Evolutionary conservation across 2,888 invertebrate species (phyloP).

Genomic region (Mesorhabditis spiculigera): DNA sequence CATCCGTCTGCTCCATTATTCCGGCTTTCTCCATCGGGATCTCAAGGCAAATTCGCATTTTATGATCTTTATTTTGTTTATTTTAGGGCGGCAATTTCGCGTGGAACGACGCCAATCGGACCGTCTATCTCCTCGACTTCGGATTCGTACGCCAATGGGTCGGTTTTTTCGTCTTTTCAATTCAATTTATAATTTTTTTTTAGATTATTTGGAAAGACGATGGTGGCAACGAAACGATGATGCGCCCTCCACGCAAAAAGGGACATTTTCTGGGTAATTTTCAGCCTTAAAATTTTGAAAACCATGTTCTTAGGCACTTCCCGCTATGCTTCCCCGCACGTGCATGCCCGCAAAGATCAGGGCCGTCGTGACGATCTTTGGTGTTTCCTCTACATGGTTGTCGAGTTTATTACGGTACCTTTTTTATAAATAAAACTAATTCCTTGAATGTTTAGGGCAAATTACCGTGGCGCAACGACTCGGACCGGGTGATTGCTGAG

Average conservation of each 20-base stretch:
- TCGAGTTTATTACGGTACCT: constrained; percentile 34
- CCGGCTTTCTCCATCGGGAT: constrained; percentile 46
- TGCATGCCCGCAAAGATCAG: constrained; percentile 28
- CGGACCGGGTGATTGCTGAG: constrained; percentile 19
- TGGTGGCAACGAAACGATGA: constrained; percentile 12
- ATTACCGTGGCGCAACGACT: constrained; percentile 25
- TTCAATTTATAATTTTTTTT: not conserved
- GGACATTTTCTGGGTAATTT: constrained; percentile 32
- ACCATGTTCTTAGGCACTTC: not conserved
- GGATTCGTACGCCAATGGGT: constrained; percentile 31
- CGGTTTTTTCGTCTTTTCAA: not conserved
- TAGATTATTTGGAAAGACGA: constrained; percentile 1
- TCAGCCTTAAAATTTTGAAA: too few relatives aligned
- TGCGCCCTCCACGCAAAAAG: constrained; percentile 25
- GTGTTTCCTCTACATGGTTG: constrained; percentile 45
- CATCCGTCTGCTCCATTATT: constrained; percentile 36
- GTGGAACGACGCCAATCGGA: constrained; percentile 22
- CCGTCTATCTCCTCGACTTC: constrained; percentile 27
- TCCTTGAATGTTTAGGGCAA: constrained; percentile 13
- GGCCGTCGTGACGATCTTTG: constrained; percentile 48
- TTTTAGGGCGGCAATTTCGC: constrained; percentile 37
- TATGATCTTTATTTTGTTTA: not conserved
- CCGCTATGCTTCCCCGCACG: not conserved
- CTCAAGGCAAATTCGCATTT: constrained; percentile 26
- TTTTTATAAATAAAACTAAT: too few relatives aligned